Conservation (phyloP, 1,140 invertebrate species). For the Alviniconcha marisindica region DNA sequence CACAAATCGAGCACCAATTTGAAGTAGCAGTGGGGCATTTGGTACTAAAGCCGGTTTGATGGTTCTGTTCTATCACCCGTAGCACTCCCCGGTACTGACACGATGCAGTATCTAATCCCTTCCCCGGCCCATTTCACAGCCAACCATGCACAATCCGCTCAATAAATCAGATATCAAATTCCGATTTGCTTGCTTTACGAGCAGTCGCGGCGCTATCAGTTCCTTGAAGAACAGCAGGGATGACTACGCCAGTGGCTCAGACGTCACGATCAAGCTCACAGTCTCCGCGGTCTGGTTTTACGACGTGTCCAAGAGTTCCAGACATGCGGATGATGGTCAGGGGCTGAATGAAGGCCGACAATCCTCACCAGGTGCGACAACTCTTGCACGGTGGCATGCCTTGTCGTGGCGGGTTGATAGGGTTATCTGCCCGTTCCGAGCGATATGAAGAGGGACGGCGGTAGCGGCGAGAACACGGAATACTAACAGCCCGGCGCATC, state of each 20-base stretch:
- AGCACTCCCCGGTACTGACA: not conserved
- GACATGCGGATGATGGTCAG: not conserved
- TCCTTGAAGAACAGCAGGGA: not conserved
- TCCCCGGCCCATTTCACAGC: not conserved
- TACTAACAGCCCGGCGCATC: no score
- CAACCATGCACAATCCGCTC: conserved; percentile 1
- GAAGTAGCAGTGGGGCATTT: no score
- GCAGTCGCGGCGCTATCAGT: not conserved
- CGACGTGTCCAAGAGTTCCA: no score
- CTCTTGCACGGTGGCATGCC: conserved; percentile 16
- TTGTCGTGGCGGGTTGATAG: not conserved
- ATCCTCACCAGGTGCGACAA: conserved; percentile 5
- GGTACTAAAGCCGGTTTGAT: not conserved
- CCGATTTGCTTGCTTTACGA: conserved; percentile 1
- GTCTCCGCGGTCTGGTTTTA: no score
- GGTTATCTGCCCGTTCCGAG: not conserved
- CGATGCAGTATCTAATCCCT: not conserved
- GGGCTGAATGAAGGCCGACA: not conserved
- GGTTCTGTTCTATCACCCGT: not conserved
- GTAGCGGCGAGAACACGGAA: no score
- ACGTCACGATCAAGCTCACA: not conserved
- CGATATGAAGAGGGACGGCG: no score
- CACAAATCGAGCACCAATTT: no score
- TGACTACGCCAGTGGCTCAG: not conserved
- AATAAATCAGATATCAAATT: not conserved